These are phyloP conservation scores for Amiota communis DNA, from an alignment of 2,888 invertebrate genomes.

Conservation along the genomic window DNA sequence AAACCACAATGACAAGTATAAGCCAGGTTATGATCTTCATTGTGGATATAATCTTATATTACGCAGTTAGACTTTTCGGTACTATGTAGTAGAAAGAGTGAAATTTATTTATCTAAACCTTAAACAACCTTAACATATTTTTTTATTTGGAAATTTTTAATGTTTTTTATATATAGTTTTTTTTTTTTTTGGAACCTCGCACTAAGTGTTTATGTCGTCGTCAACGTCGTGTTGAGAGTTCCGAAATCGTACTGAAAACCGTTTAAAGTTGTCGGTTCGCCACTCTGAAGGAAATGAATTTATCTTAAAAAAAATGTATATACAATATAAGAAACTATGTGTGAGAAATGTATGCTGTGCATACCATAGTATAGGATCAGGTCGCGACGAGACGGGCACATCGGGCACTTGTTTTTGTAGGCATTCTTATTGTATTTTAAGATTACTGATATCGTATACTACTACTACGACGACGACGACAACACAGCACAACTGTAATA, in stretches of 20 bases:
- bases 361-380: background rate
- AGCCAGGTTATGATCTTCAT: conserved; percentile 9
- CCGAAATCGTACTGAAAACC: conserved; percentile 11
- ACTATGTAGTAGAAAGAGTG: too few species aligned
- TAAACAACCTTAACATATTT: too few species aligned
- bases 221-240: background rate
- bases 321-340: too few species aligned
- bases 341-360: conserved; percentile 16
- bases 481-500: background rate
- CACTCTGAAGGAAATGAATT: conserved; percentile 4
- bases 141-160: too few species aligned
- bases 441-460: background rate
- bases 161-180: too few species aligned
- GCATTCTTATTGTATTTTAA: background rate
- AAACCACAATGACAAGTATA: background rate
- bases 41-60: background rate
- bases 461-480: background rate
- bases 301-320: background rate
- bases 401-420: background rate
- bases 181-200: background rate
- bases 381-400: background rate
- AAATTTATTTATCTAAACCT: too few species aligned
- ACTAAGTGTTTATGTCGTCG: background rate
- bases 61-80: background rate
- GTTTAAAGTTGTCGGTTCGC: background rate